A percentile compares a stretch with the other conserved stretches of the same genome.
Conservation (phyloP, 2,113 vertebrate genomes). For the Mesoclemmys tuberculata region DNA sequence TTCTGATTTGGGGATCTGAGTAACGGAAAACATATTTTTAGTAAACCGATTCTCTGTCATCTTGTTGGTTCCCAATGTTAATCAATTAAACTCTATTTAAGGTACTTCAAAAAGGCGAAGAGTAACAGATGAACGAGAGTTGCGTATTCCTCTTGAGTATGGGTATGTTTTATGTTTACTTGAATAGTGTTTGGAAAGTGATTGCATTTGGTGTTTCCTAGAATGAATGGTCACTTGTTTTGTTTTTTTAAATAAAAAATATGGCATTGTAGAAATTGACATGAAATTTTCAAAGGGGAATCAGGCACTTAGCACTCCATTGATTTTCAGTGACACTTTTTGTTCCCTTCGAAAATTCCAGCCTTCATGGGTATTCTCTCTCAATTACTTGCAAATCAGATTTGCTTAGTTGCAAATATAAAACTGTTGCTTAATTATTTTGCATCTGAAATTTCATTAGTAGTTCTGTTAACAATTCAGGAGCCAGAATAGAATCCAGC, state of each 20-base stretch:
- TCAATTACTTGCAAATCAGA: not conserved
- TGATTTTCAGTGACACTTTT: not conserved
- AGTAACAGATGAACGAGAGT: slow-evolving; percentile 88
- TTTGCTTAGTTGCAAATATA: not conserved
- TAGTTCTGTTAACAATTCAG: not conserved
- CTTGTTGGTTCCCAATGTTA: slow-evolving; percentile 25
- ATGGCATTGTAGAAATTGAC: not conserved
- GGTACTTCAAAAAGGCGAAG: slow-evolving; percentile 88
- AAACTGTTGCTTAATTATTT: not conserved
- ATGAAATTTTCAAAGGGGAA: not conserved
- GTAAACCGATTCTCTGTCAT: not conserved
- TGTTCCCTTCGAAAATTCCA: not conserved
- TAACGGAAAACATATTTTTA: not conserved
- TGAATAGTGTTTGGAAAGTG: slow-evolving; percentile 11
- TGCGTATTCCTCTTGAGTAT: slow-evolving; percentile 89
- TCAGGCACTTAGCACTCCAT: fast-evolving
- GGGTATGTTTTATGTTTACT: slow-evolving; percentile 80
- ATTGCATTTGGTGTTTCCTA: not conserved
- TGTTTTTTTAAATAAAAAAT: too few relatives aligned
- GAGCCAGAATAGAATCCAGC: fast-evolving
- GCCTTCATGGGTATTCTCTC: fast-evolving
- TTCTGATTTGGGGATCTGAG: not conserved
- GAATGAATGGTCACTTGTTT: not conserved
- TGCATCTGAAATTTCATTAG: not conserved
- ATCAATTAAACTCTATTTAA: slow-evolving; percentile 70